Base-by-base conservation (phyloP, 2,888 invertebrate species). In the Lymantria monacha region DNA sequence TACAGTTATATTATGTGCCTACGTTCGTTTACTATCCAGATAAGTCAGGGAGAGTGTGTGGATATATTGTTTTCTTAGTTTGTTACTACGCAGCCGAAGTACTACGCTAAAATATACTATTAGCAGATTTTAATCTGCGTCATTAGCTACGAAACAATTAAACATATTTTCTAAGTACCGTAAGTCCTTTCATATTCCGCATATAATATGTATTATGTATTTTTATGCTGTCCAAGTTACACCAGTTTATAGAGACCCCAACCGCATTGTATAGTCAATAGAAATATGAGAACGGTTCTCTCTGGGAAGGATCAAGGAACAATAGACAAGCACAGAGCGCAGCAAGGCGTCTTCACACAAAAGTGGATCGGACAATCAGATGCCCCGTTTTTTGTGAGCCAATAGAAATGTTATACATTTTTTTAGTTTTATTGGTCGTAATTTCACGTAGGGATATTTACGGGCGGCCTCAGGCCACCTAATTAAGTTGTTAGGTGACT, bases 341-440 rank as follows among this genome's bases (percentile, higher is more conserved):
- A 87, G 87, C 85, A 76, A 81, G 88, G 79, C 79, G 85, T 87
- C 86, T 80, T 76, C 73, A 77, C 77, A 87, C 86, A 89, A 87
- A 85, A 84, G 82, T 84, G 78, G 74, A 62, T 72, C 83, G 85
- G 83, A 89, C 88, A 87, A 87, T 89, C 88, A 76, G 81, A 83
- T 77, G 77, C 81, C 79, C 77, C 76, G 72, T 83, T 90, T 90
- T 90, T 90, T 90, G 85, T 89, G 77, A 77, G 76, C 83, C 85
- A 87, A 90, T 89, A 90, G 88, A 90, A 90, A 89, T 88, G 87
- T 89, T 87, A 88, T 89, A 85, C 80, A 83, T 87, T 91, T 89
- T 87, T 90, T 90, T 87, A 69, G 79, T 87, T 89, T 89, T 89
- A 90, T 89, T 83, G 85, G 85, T 85, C 89, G 86, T 90, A 87